Conservation (phyloP, 2,888 invertebrate genomes). For the Acleris literana region DNA sequence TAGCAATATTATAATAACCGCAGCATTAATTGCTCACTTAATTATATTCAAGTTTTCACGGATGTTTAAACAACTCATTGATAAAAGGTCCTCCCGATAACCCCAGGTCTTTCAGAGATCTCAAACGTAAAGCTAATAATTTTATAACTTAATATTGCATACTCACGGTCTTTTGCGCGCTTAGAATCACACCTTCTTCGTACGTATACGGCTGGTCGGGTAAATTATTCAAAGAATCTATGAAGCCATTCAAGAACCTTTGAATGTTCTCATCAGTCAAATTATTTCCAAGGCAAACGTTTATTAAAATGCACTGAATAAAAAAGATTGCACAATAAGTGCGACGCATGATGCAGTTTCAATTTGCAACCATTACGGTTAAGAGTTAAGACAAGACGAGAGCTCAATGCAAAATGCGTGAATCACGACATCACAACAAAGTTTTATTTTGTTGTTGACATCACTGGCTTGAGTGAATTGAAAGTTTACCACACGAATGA, state of each 20-base stretch:
- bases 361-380: constrained; percentile 55
- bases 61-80: constrained; percentile 30
- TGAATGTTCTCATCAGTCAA: constrained; percentile 54
- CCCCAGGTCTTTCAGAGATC: neutral
- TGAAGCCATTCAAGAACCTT: constrained; percentile 64
- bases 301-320: constrained; percentile 48
- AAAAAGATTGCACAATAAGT: constrained; percentile 49
- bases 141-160: constrained; percentile 29
- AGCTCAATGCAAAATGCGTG: constrained; percentile 42
- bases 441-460: constrained; percentile 32
- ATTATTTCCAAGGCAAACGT: constrained; percentile 59
- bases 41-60: constrained; percentile 21
- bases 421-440: constrained; percentile 22
- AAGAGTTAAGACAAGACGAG: constrained; percentile 39
- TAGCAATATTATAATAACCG: constrained; percentile 1
- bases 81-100: constrained; percentile 24
- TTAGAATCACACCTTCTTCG: constrained; percentile 70
- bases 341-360: constrained; percentile 56
- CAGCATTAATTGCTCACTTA: constrained; percentile 11
- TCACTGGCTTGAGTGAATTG: constrained; percentile 2
- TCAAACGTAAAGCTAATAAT: neutral
- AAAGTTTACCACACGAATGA: neutral
- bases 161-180: constrained; percentile 76
- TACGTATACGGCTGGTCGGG: constrained; percentile 71
- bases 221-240: constrained; percentile 76